Evolutionary conservation across 2,113 vertebrate genomes (phyloP), one percentile per base, ranked within the genome.

Genomic region (Carassius carassius): DNA sequence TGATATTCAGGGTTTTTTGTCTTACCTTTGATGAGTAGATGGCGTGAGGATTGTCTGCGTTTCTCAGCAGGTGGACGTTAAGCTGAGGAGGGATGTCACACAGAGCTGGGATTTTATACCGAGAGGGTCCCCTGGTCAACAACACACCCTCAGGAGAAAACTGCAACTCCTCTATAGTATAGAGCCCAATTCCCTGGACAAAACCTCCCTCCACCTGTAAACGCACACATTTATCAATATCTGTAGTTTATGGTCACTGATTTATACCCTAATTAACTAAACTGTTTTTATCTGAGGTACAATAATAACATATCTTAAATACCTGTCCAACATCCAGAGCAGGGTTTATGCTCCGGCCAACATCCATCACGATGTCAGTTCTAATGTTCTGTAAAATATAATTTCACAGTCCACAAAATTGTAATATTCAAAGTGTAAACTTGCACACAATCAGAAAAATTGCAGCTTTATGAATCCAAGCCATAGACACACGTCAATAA

Each of bases 261-360:
- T 41, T 72, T 60, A 60, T 3, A 60, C 8, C 21, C 56, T 60
- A 60, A 60, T 21, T 58, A 10, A 9, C 7, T 2, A 54, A 54
- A 54, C 19, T 10, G 63, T 67, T 67, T 67, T 25, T 3, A 17
- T 67, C 25, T 67, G 29, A 67, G 6, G 14, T 67, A 32, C 63
- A 65, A 3, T 32, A 67, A 32, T 35, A 69, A 76, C 3, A 19
- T 10, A 54, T 21, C 23, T 29, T 47, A 0, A 1, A 1, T 93
- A 94, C 94, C 94, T 95, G 95, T 49, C 94, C 94, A 37, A 93
- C 90, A 65, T 95, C 94, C 13, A 95, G 85, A 85, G 93, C 94
- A 0, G 94, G 95, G 84, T 95, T 95, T 81, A 95, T 92, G 84
- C 94, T 96, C 77, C 86, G 90, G 32, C 93, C 91, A 1, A 92